Percentiles rank a stretch among this genome's conserved stretches.
phyloP scores from a whole-genome alignment of 2,888 invertebrate species.

The Alitta virens region DNA sequence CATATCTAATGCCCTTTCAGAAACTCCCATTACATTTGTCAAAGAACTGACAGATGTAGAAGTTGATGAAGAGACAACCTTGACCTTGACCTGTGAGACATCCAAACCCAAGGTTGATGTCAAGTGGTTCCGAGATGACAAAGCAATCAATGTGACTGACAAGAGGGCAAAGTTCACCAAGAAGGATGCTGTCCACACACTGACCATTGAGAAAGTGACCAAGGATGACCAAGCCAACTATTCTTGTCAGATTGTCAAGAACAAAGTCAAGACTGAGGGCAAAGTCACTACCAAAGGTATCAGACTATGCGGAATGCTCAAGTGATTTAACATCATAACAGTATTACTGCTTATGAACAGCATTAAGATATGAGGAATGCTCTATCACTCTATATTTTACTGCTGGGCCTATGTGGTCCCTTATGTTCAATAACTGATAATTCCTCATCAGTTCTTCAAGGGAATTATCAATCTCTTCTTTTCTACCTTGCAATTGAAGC shows the following conservation, averaged over 20 bases:
- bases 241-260: constrained; percentile 42
- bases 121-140: constrained; percentile 80
- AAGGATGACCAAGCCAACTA: constrained; percentile 34
- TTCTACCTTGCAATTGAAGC: too few species aligned
- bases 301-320: too few species aligned
- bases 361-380: too few species aligned
- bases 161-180: neutral
- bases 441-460: too few species aligned
- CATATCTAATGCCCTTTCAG: too few species aligned
- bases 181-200: neutral
- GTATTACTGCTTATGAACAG: too few species aligned
- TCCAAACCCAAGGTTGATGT: constrained; percentile 76
- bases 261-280: constrained; percentile 35
- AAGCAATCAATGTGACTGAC: constrained; percentile 35
- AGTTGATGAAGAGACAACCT: constrained; percentile 31
- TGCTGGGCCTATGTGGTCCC: too few species aligned
- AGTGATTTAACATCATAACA: too few species aligned
- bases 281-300: constrained; percentile 31
- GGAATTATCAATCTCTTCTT: too few species aligned
- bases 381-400: too few species aligned
- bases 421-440: too few species aligned
- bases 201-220: constrained; percentile 1
- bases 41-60: constrained; percentile 29
- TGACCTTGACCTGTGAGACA: constrained; percentile 67
- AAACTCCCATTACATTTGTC: constrained; percentile 30